phyloP scores from a whole-genome alignment of 92 coral and sea anemone species.

The Palythoa grandis region DNA sequence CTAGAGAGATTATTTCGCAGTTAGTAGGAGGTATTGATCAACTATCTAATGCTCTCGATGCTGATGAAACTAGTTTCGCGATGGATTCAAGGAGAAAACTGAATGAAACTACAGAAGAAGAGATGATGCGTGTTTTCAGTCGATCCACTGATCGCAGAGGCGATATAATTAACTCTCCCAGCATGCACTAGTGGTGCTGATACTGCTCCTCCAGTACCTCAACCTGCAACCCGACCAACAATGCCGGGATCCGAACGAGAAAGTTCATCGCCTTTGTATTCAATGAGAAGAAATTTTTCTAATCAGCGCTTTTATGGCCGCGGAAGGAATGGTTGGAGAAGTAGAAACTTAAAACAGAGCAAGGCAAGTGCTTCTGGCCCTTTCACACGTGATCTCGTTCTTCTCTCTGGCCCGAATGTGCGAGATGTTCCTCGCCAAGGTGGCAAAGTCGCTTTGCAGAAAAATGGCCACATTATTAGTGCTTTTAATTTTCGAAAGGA shows the following conservation, averaged over 20 bases:
- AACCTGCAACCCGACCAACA: constrained; percentile 6
- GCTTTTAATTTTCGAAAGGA: constrained; percentile 44
- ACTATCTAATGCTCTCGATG: too few species aligned
- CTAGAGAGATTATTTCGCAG: too few species aligned
- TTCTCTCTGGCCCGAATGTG: constrained; percentile 33
- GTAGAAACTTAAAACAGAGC: neutral
- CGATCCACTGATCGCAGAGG: constrained; percentile 4
- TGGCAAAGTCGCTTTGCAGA: constrained; percentile 41
- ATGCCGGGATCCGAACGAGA: neutral
- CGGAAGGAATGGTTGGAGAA: neutral
- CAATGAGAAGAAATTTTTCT: constrained; percentile 20
- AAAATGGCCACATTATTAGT: constrained; percentile 48
- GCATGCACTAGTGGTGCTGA: too few species aligned
- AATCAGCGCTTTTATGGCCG: neutral
- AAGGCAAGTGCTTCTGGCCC: constrained; percentile 25
- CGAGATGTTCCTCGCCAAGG: constrained; percentile 30
- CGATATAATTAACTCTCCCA: neutral
- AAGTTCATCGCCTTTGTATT: constrained; percentile 16
- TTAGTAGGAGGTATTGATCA: too few species aligned
- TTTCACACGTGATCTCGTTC: constrained; percentile 38
- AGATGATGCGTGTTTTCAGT: constrained; percentile 7
- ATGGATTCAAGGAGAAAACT: constrained; percentile 17
- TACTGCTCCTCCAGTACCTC: neutral
- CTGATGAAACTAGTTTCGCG: too few species aligned
- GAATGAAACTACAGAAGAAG: constrained; percentile 15